Percentiles rank a stretch among this genome's conserved stretches.
Evolutionary conservation across 2,888 invertebrate species (phyloP).

Genomic region (Esperia sulphurella): DNA sequence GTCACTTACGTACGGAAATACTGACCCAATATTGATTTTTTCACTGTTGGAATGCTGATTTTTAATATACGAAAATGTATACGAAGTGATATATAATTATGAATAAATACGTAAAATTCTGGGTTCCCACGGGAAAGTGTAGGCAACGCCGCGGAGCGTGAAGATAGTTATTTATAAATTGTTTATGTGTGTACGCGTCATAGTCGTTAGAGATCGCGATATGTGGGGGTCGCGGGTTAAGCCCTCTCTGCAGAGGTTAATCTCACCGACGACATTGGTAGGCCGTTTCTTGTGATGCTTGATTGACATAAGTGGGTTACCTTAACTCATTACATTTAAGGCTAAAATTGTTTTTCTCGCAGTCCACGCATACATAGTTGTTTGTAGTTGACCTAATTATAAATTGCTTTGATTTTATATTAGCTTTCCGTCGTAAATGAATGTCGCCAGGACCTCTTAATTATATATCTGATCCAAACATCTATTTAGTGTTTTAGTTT

Average conservation of each 20-base stretch:
- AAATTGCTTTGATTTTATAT: conserved; percentile 32
- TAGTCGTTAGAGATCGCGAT: conserved; percentile 21
- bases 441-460: not conserved
- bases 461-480: not conserved
- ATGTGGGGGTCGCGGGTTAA: conserved; percentile 24
- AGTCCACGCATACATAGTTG: conserved; percentile 22
- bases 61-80: too few species aligned
- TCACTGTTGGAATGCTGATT: too few species aligned
- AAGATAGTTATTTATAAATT: not conserved
- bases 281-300: conserved; percentile 35
- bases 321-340: conserved; percentile 19
- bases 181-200: not conserved
- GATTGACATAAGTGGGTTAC: conserved; percentile 44
- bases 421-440: conserved; percentile 1
- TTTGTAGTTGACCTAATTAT: conserved; percentile 47
- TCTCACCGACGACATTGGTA: conserved; percentile 44
- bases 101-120: too few species aligned
- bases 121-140: not conserved
- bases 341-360: conserved; percentile 22
- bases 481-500: not conserved
- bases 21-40: too few species aligned
- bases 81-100: too few species aligned
- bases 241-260: conserved; percentile 39
- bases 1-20: not conserved
- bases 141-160: too few species aligned